Evolutionary conservation across 2,797 vertebrate genomes (phyloP).

Genomic region (Eidolon dupreanum): DNA sequence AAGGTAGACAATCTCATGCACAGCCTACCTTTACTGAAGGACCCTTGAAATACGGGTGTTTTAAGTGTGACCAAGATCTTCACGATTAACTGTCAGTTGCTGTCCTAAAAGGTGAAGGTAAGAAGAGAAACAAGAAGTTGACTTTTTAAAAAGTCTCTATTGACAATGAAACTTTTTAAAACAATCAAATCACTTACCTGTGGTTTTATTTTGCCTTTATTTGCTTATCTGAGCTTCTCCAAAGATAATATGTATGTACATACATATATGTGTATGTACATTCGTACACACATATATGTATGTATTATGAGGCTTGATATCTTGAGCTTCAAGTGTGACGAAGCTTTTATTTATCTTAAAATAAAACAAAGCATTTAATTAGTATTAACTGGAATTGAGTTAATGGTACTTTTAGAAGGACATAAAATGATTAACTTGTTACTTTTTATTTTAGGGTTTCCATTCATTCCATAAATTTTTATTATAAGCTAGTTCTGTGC

Average conservation of each 20-base stretch:
- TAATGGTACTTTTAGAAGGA: background rate
- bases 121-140: background rate
- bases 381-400: background rate
- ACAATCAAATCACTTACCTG: background rate
- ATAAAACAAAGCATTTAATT: background rate
- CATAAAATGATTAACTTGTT: background rate
- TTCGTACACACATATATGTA: background rate
- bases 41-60: background rate
- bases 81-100: background rate
- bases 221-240: background rate
- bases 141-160: background rate
- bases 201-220: background rate
- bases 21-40: background rate
- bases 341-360: background rate
- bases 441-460: conserved; percentile 9
- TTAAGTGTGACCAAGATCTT: background rate
- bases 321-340: background rate
- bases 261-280: too few relatives aligned
- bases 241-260: background rate
- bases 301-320: background rate
- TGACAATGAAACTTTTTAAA: background rate
- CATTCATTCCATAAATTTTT: background rate
- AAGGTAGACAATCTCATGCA: background rate
- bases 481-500: background rate
- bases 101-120: background rate